Conservation (phyloP, 2,888 invertebrate genomes). For the Phania funesta region DNA sequence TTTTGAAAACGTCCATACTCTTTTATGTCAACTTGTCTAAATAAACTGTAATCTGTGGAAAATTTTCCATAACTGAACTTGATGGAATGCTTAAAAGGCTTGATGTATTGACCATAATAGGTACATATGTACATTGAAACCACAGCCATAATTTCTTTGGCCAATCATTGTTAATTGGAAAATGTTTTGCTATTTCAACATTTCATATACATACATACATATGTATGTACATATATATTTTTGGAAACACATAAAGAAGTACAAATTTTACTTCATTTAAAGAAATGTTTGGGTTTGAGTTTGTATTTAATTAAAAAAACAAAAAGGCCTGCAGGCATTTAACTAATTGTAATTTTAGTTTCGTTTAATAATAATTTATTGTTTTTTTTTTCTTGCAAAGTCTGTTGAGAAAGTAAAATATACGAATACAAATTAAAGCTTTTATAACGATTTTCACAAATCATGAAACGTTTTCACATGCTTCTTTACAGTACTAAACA, state of each 20-base stretch:
- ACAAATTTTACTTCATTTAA: constrained; percentile 12
- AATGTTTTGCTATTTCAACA: constrained; percentile 12
- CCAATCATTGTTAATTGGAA: constrained; percentile 24
- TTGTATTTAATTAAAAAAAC: constrained; percentile 8
- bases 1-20: not conserved
- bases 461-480: constrained; percentile 60
- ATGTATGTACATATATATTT: not conserved
- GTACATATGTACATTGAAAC: not conserved
- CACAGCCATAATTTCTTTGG: not conserved
- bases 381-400: not conserved
- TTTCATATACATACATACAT: not conserved
- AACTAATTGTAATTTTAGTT: constrained; percentile 51
- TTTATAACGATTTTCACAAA: constrained; percentile 37
- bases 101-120: not conserved
- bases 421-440: constrained; percentile 27
- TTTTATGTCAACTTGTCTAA: not conserved
- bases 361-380: constrained; percentile 47
- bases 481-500: constrained; percentile 59
- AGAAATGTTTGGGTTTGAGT: constrained; percentile 1
- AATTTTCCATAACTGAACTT: not conserved
- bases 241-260: not conserved
- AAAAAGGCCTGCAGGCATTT: constrained; percentile 5
- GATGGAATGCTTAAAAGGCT: not conserved
- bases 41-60: not conserved
- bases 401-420: constrained; percentile 41